These are phyloP conservation scores for Anoplopoma fimbria DNA, from an alignment of 2,113 vertebrate species.

Conservation along the genomic window DNA sequence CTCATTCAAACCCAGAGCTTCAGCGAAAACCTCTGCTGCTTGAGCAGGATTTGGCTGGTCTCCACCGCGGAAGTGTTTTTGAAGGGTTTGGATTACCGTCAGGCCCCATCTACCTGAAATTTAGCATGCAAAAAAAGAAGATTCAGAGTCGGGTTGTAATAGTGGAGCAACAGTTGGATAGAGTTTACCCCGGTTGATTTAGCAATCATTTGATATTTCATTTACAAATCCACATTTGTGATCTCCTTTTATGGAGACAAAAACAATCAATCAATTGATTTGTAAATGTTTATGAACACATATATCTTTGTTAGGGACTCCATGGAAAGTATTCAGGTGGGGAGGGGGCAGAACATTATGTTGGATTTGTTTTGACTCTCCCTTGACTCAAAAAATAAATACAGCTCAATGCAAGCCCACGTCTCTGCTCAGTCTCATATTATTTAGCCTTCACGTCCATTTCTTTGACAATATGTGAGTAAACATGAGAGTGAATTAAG, in stretches of 20 bases:
- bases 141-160: conserved; percentile 15
- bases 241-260: background rate
- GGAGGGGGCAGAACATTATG: background rate
- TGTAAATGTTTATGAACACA: too few relatives aligned
- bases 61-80: conserved; percentile 17
- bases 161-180: background rate
- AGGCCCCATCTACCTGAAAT: conserved; percentile 15
- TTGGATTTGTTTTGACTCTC: too few relatives aligned
- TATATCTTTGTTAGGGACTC: background rate
- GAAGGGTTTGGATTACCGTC: conserved; percentile 47
- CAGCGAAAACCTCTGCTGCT: conserved; percentile 52
- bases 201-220: background rate
- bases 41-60: conserved; percentile 43
- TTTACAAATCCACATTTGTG: conserved; percentile 7
- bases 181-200: background rate
- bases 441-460: too few relatives aligned
- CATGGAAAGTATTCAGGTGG: background rate
- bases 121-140: conserved; percentile 7
- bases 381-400: background rate
- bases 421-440: too few relatives aligned
- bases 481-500: background rate
- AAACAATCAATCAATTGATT: background rate
- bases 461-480: background rate
- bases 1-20: conserved; percentile 56
- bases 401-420: background rate